These are phyloP conservation scores for Anas bernieri DNA, from an alignment of 2,797 vertebrate genomes.

Conservation along the genomic window DNA sequence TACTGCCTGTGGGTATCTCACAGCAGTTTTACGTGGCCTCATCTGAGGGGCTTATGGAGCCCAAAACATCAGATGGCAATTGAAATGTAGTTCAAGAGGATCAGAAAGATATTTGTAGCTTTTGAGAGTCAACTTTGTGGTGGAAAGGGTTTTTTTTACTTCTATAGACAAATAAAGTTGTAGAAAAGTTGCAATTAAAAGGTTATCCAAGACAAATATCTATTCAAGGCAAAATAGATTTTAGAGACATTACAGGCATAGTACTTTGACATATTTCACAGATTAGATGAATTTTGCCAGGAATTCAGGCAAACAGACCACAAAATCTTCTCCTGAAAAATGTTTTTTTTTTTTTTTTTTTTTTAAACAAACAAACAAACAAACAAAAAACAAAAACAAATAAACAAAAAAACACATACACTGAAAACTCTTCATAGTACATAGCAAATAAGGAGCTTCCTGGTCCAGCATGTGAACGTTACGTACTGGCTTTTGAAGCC, in stretches of 20 bases:
- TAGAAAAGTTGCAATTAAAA: not conserved
- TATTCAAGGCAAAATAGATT: not conserved
- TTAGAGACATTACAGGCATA: not conserved
- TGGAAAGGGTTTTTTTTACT: not conserved
- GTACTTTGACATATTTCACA: not conserved
- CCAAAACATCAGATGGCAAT: not conserved
- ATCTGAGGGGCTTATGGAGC: not conserved
- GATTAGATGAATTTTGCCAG: not conserved
- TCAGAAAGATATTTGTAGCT: not conserved
- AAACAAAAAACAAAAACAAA: not conserved
- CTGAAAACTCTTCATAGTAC: not conserved
- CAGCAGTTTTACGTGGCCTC: not conserved
- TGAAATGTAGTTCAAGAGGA: not conserved
- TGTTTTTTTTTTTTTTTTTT: no score
- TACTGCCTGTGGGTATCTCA: not conserved
- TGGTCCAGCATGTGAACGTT: not conserved
- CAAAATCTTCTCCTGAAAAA: not conserved
- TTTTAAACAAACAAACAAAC: no score
- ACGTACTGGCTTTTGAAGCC: not conserved
- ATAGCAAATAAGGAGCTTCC: not conserved
- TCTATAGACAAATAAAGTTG: not conserved
- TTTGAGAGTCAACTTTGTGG: not conserved
- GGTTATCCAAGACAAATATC: not conserved
- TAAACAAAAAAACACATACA: not conserved
- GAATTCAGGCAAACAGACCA: not conserved